These are phyloP conservation scores for Suncus etruscus DNA, from an alignment of 2,113 vertebrate genomes.

Conservation along the genomic window DNA sequence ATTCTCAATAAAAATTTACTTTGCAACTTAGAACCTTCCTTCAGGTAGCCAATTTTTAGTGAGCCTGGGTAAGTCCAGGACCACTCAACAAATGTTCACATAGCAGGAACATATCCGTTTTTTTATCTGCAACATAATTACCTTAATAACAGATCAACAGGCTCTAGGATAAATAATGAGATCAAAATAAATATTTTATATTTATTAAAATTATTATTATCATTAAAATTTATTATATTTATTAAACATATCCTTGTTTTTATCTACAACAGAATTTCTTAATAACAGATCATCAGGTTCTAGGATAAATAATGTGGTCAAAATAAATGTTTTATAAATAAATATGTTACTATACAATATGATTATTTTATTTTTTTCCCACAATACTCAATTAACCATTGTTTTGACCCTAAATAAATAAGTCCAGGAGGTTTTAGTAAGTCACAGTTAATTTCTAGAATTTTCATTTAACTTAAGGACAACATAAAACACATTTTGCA, in stretches of 20 bases:
- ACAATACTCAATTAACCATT: background rate
- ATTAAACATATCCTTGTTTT: too few relatives aligned
- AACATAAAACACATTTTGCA: background rate
- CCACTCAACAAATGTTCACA: too few relatives aligned
- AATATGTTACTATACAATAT: background rate
- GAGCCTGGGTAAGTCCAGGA: too few relatives aligned
- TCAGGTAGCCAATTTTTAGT: too few relatives aligned
- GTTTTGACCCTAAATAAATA: too few relatives aligned
- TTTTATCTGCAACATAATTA: background rate
- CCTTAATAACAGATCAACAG: background rate
- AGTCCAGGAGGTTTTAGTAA: background rate
- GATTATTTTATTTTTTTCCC: background rate
- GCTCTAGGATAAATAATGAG: background rate
- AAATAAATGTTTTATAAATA: background rate
- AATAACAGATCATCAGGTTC: background rate
- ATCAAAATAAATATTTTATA: background rate
- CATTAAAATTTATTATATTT: too few relatives aligned
- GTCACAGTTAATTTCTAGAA: background rate
- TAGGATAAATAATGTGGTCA: background rate
- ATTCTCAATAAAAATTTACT: too few relatives aligned
- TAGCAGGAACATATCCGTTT: too few relatives aligned
- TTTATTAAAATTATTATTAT: too few relatives aligned
- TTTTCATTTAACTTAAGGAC: background rate
- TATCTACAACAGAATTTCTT: background rate
- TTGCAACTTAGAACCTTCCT: too few relatives aligned